phyloP scores from a whole-genome alignment of 2,113 vertebrate genomes.

The Clarias macrocephalus region DNA sequence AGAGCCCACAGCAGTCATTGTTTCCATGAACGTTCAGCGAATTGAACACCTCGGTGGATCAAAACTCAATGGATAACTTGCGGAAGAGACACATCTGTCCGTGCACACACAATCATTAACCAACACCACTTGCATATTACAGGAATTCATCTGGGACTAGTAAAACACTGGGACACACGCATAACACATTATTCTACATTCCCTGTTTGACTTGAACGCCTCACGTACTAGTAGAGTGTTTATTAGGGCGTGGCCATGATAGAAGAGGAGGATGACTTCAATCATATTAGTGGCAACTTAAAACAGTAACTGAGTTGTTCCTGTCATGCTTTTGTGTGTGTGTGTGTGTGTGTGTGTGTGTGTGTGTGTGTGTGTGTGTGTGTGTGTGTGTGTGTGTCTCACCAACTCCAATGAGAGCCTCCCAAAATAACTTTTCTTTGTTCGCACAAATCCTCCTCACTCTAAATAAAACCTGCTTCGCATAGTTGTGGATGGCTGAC shows the following conservation, averaged over 20 bases:
- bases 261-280: neutral
- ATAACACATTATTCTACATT: no score
- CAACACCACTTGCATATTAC: no score
- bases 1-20: no score
- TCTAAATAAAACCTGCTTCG: constrained; percentile 46
- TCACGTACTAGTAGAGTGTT: neutral
- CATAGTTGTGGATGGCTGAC: constrained; percentile 37
- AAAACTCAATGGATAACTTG: no score
- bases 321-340: neutral
- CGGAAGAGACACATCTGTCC: no score
- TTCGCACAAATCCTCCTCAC: constrained; percentile 42
- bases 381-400: neutral
- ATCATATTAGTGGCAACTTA: neutral
- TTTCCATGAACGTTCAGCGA: no score
- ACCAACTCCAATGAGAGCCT: constrained; percentile 4
- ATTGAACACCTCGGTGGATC: no score
- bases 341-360: neutral
- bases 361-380: neutral
- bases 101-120: no score
- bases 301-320: neutral
- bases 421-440: constrained; percentile 51
- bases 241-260: neutral
- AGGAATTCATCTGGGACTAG: no score
- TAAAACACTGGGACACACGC: no score
- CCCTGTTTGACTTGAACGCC: no score